Base-by-base conservation (phyloP, 2,113 vertebrate species). In the Panthera uncia region DNA sequence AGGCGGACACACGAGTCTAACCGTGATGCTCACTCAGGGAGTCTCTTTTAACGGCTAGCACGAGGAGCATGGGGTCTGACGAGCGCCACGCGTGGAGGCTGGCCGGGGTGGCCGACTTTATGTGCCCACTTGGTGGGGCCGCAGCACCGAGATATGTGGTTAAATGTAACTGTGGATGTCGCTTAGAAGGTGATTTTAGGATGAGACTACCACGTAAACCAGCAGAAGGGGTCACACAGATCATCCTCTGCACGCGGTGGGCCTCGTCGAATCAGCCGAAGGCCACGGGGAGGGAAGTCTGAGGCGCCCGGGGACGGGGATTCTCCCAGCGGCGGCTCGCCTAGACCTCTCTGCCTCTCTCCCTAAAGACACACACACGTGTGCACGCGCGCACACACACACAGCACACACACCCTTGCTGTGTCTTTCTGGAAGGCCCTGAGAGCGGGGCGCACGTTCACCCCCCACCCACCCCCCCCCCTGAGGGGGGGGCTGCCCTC, bases 121-220 rank as follows among this genome's bases (percentile, higher is more conserved):
- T 12, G 21, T 81, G 79, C 18, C 23, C 13, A 5, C 55, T 29
- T 41, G n/a, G 80, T 48, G 10, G 9, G 48, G 48, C 76, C 48
- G 6, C 5, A 1, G 18, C 80, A 13, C n/a, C 52, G 2, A 38
- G n/a, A 29, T 14, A 3, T 9, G 1, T 5, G 25, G 36, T 9
- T 3, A 19, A 18, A 18, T 18, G 0, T 52, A 7, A 21, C 11
- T 13, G 45, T 52, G 31, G 29, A n/a, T 52, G 48, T 13, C 0
- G 5, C 31, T 16, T 11, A 11, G 48, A 6, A n/a, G 76, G 18
- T 33, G 31, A 4, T 33, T 50, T 68, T n/a, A 25, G 7, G 21
- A 36, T 3, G 41, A 50, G 41, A 29, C 19, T 4, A 33, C 5
- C 18, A 4, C 9, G n/a, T 7, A 15, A 31, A 68, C n/a, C 41